Conservation (phyloP, 64 coral and sea anemone genomes). For the Acropora tenuis region DNA sequence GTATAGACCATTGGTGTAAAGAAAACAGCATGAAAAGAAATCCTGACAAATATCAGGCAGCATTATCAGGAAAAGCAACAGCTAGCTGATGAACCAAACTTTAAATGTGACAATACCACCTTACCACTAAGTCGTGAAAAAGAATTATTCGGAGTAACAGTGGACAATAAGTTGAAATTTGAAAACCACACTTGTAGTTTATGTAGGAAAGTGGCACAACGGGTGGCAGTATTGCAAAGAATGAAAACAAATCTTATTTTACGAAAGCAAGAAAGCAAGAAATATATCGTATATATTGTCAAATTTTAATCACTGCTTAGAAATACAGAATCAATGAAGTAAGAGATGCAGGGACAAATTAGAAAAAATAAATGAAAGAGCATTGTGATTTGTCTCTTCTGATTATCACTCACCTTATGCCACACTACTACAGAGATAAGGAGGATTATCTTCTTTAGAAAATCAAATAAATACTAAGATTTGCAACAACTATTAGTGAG, state of each 20-base stretch:
- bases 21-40: conserved; percentile 57
- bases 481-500: no score
- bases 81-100: conserved; percentile 18
- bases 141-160: neutral
- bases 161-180: neutral
- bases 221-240: neutral
- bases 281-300: no score
- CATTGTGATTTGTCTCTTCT: no score
- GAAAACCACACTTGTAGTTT: neutral
- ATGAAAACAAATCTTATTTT: neutral
- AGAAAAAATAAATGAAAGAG: no score
- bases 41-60: conserved; percentile 29
- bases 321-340: no score
- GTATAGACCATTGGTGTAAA: conserved; percentile 38
- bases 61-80: conserved; percentile 26
- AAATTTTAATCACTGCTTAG: neutral
- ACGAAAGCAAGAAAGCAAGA: no score
- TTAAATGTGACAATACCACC: neutral
- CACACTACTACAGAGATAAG: no score
- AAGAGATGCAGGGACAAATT: no score
- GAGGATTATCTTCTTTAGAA: no score
- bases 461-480: no score
- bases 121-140: neutral
- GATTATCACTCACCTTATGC: no score
- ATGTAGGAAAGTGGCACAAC: neutral